phyloP scores from a whole-genome alignment of 2,797 vertebrate genomes.

The Apogon hyalosoma region DNA sequence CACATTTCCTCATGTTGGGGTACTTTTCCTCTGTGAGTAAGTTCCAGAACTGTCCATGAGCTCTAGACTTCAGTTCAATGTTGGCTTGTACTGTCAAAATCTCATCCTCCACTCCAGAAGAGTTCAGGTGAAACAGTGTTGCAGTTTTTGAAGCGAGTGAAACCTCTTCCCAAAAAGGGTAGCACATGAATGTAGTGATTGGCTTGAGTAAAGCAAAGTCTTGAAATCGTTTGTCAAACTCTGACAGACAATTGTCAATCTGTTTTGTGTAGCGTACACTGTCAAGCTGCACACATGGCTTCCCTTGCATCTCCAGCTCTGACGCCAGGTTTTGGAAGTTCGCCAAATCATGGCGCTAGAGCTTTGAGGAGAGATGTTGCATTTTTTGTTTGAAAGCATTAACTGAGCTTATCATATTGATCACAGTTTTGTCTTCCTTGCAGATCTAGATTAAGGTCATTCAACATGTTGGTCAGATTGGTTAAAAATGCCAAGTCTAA shows the following conservation, averaged over 20 bases:
- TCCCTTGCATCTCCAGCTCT: conserved; percentile 9
- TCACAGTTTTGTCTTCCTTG: conserved; percentile 15
- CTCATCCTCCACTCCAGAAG: conserved; percentile 17
- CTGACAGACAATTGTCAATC: conserved; percentile 8
- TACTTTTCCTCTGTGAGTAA: conserved; percentile 22
- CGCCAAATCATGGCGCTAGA: conserved; percentile 18
- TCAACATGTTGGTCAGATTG: conserved; percentile 26
- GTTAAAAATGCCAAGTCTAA: conserved; percentile 28
- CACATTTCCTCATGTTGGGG: conserved; percentile 21
- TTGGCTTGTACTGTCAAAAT: conserved; percentile 27
- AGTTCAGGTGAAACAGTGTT: conserved; percentile 32
- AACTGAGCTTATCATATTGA: conserved; percentile 35
- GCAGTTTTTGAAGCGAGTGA: conserved; percentile 31
- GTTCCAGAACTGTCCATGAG: conserved; percentile 26
- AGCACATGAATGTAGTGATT: conserved; percentile 32
- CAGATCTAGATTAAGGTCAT: conserved; percentile 22
- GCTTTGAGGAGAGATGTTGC: conserved; percentile 18
- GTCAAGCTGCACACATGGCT: conserved; percentile 4
- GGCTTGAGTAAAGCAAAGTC: conserved; percentile 21
- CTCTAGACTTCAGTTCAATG: conserved; percentile 23
- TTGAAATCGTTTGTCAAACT: conserved; percentile 28
- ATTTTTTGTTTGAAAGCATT: conserved; percentile 30
- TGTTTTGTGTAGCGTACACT: no score
- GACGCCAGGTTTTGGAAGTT: conserved; percentile 14
- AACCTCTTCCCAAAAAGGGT: conserved; percentile 22